Evolutionary conservation across 2,797 vertebrate species (phyloP).

Genomic region (Danio choprae): DNA sequence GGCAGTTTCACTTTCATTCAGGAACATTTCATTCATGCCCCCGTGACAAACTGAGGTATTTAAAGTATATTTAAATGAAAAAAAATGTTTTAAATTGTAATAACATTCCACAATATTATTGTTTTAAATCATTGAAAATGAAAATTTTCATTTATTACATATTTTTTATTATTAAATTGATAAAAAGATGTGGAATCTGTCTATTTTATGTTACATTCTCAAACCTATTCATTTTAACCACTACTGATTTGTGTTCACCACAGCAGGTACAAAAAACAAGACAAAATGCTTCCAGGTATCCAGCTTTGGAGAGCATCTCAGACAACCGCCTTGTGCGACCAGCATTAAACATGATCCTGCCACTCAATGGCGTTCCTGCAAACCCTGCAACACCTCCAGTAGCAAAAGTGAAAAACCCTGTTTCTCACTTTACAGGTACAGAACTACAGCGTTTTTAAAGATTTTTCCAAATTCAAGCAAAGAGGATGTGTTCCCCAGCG

Average conservation of each 20-base stretch:
- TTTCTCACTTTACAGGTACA: conserved; percentile 60
- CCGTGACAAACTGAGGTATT: no score
- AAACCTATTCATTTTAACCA: no score
- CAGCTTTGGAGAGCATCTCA: conserved; percentile 10
- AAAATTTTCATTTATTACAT: no score
- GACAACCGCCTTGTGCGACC: conserved; percentile 50
- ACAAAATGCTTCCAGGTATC: conserved; percentile 46
- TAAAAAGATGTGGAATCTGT: neutral
- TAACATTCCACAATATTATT: no score
- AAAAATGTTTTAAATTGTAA: no score
- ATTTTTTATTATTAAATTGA: neutral
- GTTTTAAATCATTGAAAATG: no score
- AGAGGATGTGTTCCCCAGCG: no score
- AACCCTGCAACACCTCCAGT: conserved; percentile 48
- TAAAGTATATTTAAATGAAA: no score
- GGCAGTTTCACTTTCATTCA: no score
- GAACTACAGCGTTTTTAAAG: neutral
- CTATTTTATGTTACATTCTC: neutral
- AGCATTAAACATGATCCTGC: conserved; percentile 21
- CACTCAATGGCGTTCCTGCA: conserved; percentile 40
- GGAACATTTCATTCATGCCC: no score
- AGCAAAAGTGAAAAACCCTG: conserved; percentile 60
- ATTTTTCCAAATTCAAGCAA: neutral
- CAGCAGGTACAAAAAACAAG: conserved; percentile 50
- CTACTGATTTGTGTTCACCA: neutral